A percentile compares a stretch with the other conserved stretches of the same genome.
phyloP scores from a whole-genome alignment of 37 sponge, comb jelly and placozoan species.

The Beroe ovata region DNA sequence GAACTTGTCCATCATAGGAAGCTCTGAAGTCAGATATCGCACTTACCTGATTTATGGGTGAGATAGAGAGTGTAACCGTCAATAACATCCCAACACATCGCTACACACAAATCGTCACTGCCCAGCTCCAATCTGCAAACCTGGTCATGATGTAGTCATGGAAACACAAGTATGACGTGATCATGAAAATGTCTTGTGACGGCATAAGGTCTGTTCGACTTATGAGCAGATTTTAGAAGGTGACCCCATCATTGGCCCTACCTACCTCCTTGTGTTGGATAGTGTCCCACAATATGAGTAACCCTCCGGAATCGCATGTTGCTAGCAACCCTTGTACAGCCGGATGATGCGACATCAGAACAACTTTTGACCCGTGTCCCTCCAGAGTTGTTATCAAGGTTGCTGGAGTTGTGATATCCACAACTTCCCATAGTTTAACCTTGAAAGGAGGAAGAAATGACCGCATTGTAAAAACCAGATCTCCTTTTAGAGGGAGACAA shows the following conservation, averaged over 20 bases:
- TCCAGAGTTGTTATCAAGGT: not conserved
- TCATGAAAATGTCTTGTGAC: too few relatives aligned
- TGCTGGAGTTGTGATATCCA: not conserved
- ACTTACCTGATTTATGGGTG: slow-evolving; percentile 8
- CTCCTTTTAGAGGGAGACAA: too few relatives aligned
- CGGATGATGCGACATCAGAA: not conserved
- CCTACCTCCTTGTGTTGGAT: not conserved
- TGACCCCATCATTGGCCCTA: not conserved
- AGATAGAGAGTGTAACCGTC: slow-evolving; percentile 24
- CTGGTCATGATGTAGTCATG: too few relatives aligned
- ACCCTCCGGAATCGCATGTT: slow-evolving; percentile 32
- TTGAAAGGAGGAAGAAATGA: too few relatives aligned
- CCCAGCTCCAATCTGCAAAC: not conserved
- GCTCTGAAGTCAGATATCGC: too few relatives aligned
- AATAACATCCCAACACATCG: slow-evolving; percentile 19
- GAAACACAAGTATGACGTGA: too few relatives aligned
- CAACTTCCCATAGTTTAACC: slow-evolving; percentile 4
- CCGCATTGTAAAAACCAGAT: too few relatives aligned
- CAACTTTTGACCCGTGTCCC: not conserved
- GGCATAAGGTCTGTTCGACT: too few relatives aligned
- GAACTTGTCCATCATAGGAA: too few relatives aligned
- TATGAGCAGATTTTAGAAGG: too few relatives aligned
- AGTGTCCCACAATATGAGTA: slow-evolving; percentile 6
- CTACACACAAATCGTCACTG: not conserved
- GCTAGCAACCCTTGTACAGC: slow-evolving; percentile 1